Evolutionary conservation across 64 coral and sea anemone species (phyloP), one percentile per base, ranked within the genome.

Genomic region (Astreopora myriophthalma): DNA sequence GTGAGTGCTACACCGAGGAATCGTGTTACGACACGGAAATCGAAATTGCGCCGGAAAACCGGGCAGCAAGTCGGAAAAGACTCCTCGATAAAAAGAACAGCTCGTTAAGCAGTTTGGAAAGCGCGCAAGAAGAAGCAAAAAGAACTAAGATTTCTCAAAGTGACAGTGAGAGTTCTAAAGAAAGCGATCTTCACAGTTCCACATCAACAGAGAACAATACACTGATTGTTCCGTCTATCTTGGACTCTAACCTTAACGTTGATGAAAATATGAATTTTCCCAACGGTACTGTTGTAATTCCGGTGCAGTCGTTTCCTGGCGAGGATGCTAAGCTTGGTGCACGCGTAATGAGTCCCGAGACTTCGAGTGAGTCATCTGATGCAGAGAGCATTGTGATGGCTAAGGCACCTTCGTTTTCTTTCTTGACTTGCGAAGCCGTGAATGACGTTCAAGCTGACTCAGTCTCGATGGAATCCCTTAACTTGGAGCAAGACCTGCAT

Each of bases 301-400:
- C 79, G 9, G 79, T 83, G 3, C 79, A 83, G 57, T 64, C 52
- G 29, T 83, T 83, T 60, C 79, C 79, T 63, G 79, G 79, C 55
- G 79, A 83, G 79, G 79, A 83, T 2, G 31, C 52, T 8, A 83
- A 83, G 55, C 79, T 83, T 0, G 33, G 79, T 4, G n/a, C 79
- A 6, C 79, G 79, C 0, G 79, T 83, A 0, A 64, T 83, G 79
- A 83, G 79, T 34, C 79, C 79, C 0, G 79, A 83, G 57, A 83
- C 79, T 1, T 83, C 79, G 0, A 83, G 79, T 5, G 79, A 83
- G 5, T 92, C 90, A 8, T 92, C 90, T 24, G 90, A 92, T 52
- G 90, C 80, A 2, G 90, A 92, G 52, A 92, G 90, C 23, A 92
- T 92, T 16, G 69, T 92, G 1, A 73, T 92, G 71, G 79, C 90